Evolutionary conservation across 2,888 invertebrate genomes (phyloP), one percentile per base, ranked within the genome.

Genomic region (Ommatoiulus sabulosus): DNA sequence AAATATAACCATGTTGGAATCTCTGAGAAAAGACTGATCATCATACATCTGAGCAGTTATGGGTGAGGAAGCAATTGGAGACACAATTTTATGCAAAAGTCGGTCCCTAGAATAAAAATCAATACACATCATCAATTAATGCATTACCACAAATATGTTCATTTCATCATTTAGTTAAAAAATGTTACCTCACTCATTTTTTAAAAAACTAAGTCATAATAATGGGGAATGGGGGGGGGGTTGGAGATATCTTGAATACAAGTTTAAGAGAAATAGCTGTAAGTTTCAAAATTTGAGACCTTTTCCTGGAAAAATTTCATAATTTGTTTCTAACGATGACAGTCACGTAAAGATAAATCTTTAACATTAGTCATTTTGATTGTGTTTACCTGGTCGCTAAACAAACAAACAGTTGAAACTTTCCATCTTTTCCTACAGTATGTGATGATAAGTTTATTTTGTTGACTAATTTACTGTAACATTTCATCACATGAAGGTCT

Each of bases 371-470:
- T n/a, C n/a, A n/a, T n/a, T 15, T 52, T 63, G 3, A n/a, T 63
- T n/a, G 17, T 63, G 20, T 91, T 92, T 93, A 98, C 98, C 98
- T 96, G 91, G 97, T 95, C 91, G 97, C 97, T 52, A 99, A 95
- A 92, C 99, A 98, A 91, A 99, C 96, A 92, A 99, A 98, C 72
- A 99, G 94, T 93, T 99, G 99, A 92, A 99, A 99, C 93, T 98
- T 98, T 87, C 98, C 99, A 93, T 99, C 99, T 93, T 99, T 99
- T 88, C 99, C 99, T 43, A 98, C 94, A n/a, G 96, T 94, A 91
- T 95, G 95, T 88, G 97, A 97, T 0, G 96, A 96, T 87, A 95
- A 95, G 92, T 96, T 96, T 90, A 99, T 97, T 93, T 97, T 97
- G 91, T 96, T 96, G 92, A 98, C 95, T 17, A 99, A 94, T 92